Evolutionary conservation across 2,888 invertebrate species (phyloP), one percentile per base, ranked within the genome.

Genomic region (Liposcelis brunnea): DNA sequence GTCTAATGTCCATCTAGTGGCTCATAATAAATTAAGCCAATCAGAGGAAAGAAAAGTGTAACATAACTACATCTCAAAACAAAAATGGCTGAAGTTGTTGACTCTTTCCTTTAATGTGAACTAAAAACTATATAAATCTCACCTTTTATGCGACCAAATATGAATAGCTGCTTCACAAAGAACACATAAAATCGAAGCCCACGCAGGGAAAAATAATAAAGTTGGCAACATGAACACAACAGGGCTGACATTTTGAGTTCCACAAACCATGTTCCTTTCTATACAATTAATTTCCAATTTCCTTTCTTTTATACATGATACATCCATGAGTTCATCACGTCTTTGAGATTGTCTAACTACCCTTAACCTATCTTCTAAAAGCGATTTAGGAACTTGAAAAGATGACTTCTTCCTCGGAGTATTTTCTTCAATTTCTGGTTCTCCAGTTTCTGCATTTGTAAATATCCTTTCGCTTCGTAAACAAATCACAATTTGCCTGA

Each of bases 61-160:
- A n/a, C n/a, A n/a, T n/a, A n/a, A n/a, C n/a, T n/a, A n/a, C n/a
- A n/a, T n/a, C n/a, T n/a, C n/a, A n/a, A n/a, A n/a, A n/a, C n/a
- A n/a, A n/a, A n/a, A n/a, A n/a, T n/a, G n/a, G n/a, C n/a, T n/a
- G n/a, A n/a, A n/a, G n/a, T n/a, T n/a, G n/a, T n/a, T n/a, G n/a
- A n/a, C n/a, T n/a, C n/a, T n/a, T n/a, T n/a, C n/a, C n/a, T n/a
- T n/a, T n/a, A n/a, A n/a, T n/a, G n/a, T n/a, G n/a, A n/a, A n/a
- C n/a, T n/a, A n/a, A n/a, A n/a, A n/a, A n/a, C n/a, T n/a, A n/a
- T n/a, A n/a, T n/a, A n/a, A n/a, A n/a, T n/a, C n/a, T 6, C 7
- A 40, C 55, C 75, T 77, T 51, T 71, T 71, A 55, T 81, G 80
- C 6, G 78, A 74, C 64, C 71, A 68, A n/a, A 70, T 66, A 58